Evolutionary conservation across 2,113 vertebrate genomes (phyloP), one percentile per base, ranked within the genome.

Genomic region (Verasper variegatus): DNA sequence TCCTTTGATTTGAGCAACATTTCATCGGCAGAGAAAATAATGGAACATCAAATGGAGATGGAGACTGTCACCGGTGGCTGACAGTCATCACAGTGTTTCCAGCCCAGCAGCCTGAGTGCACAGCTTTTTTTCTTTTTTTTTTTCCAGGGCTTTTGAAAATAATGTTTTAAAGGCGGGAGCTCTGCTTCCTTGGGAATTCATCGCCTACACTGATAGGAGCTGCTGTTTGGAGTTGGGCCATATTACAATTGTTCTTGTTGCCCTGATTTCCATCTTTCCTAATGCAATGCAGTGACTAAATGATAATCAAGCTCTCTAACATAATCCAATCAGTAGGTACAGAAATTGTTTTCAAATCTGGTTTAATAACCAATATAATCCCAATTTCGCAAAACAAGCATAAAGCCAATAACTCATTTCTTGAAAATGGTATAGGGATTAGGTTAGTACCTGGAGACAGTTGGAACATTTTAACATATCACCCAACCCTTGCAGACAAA

Each of bases 1-100:
- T 63, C 79, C 49, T 89, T 89, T 89, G 80, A 89, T 90, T 86
- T 77, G 45, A 75, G 65, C 64, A 23, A 18, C 61, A 27, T 89
- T 89, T 89, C 80, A 86, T 92, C 85, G 86, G 77, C 67, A 31
- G 45, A 47, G 45, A 54, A 15, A 20, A 21, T n/a, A n/a, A n/a
- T n/a, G 51, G 8, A 54, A 54, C 20, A 20, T 54, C 18, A 54
- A 11, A 54, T n/a, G 20, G 5, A 54, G 49, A 51, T 51, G 49
- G 18, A 51, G 18, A 20, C 49, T 51, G 49, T 51, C 49, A 20
- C 17, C 12, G 49, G 51, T 54, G 51, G 51, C 18, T 54, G 51
- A n/a, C 51, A 54, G 18, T 10, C 51, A n/a, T 56, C 54, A 23
- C 54, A 13, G 10, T 56, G 54, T 56, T 56, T 20, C 3, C 47